Percentiles rank a stretch among this genome's conserved stretches.
Conservation (phyloP, 1,140 invertebrate species). For the Harpegnathos saltator region DNA sequence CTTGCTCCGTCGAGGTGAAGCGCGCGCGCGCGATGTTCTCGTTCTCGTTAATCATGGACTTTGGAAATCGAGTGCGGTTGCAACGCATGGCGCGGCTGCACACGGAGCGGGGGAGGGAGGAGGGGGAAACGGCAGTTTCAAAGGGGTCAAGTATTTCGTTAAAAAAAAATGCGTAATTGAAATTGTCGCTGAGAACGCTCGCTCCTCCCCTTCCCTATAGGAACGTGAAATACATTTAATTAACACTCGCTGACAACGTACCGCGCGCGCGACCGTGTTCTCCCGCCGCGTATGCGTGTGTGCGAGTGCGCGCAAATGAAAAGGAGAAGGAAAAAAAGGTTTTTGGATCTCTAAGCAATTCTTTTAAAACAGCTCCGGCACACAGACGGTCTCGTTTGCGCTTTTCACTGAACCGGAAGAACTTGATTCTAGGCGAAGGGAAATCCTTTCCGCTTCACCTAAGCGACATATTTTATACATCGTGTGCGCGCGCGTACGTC, state of each 20-base stretch:
- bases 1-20: background rate
- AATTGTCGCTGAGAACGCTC: slow-evolving; percentile 8
- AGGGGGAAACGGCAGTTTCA: no score
- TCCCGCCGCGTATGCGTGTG: background rate
- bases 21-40: slow-evolving; percentile 18
- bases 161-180: slow-evolving; percentile 29
- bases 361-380: slow-evolving; percentile 11
- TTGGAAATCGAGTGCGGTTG: slow-evolving; percentile 23
- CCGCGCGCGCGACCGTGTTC: background rate
- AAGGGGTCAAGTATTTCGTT: slow-evolving; percentile 37
- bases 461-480: slow-evolving; percentile 39
- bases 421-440: slow-evolving; percentile 29
- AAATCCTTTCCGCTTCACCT: slow-evolving; percentile 13
- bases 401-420: background rate
- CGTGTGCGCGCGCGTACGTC: background rate
- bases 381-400: background rate
- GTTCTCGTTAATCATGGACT: slow-evolving; percentile 25
- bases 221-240: slow-evolving; percentile 48
- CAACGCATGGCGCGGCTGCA: no score
- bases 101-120: background rate
- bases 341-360: background rate
- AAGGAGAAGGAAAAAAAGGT: no score
- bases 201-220: no score
- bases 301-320: no score
- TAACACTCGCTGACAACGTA: slow-evolving; percentile 26